Percentiles rank a stretch among this genome's conserved stretches.
Evolutionary conservation across 1,140 invertebrate genomes (phyloP).

Genomic region (Ylistrum balloti): DNA sequence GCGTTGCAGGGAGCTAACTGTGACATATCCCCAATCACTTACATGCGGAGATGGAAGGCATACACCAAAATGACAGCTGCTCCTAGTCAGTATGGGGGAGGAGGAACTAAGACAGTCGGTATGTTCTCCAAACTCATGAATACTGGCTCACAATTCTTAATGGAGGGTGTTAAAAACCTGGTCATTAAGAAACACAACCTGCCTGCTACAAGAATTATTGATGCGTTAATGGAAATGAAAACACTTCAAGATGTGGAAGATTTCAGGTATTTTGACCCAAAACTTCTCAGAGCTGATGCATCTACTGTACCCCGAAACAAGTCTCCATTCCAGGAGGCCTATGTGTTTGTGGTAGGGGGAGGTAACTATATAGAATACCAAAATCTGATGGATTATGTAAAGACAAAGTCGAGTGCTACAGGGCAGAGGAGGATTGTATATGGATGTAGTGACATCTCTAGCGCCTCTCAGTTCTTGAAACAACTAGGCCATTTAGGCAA

Average conservation of each 20-base stretch:
- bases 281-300: slow-evolving; percentile 90
- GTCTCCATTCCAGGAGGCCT: slow-evolving; percentile 85
- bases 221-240: slow-evolving; percentile 94
- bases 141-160: slow-evolving; percentile 98
- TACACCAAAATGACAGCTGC: slow-evolving; percentile 91
- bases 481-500: slow-evolving; percentile 86
- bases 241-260: slow-evolving; percentile 91
- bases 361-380: slow-evolving; percentile 99
- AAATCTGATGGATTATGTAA: slow-evolving; percentile 97
- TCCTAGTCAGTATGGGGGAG: slow-evolving; percentile 87
- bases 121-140: slow-evolving; percentile 99
- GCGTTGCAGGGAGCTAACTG: slow-evolving; percentile 92
- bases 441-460: slow-evolving; percentile 95
- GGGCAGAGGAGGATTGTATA: slow-evolving; percentile 93
- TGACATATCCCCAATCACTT: slow-evolving; percentile 91
- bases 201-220: slow-evolving; percentile 95
- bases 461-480: slow-evolving; percentile 95
- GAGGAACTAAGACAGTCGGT: slow-evolving; percentile 95
- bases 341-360: slow-evolving; percentile 98
- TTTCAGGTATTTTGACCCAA: slow-evolving; percentile 96
- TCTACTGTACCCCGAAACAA: slow-evolving; percentile 79
- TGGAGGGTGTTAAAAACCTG: slow-evolving; percentile 99
- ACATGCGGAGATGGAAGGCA: slow-evolving; percentile 95
- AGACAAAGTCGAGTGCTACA: slow-evolving; percentile 86
- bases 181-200: slow-evolving; percentile 98